phyloP scores from a whole-genome alignment of 2,113 vertebrate species.

The Passer montanus region DNA sequence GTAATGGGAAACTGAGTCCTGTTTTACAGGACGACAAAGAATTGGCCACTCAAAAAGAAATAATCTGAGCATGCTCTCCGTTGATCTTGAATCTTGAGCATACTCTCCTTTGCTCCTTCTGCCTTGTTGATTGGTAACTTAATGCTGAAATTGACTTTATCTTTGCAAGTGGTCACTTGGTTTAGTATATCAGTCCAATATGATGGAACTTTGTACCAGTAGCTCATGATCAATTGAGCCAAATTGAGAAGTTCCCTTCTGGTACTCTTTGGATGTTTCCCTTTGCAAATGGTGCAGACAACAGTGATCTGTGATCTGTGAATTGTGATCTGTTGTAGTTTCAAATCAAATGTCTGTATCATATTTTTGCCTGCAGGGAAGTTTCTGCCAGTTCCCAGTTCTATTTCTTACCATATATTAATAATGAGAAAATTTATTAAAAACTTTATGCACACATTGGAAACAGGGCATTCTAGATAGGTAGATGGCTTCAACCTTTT shows the following conservation, averaged over 20 bases:
- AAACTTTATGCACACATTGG: background rate
- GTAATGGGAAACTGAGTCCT: background rate
- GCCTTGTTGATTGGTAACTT: background rate
- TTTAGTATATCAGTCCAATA: background rate
- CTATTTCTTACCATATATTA: background rate
- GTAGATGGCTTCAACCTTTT: background rate
- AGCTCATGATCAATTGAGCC: background rate
- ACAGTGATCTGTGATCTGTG: background rate
- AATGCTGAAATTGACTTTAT: background rate
- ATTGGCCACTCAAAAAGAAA: background rate
- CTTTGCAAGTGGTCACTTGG: background rate
- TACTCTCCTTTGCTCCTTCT: background rate
- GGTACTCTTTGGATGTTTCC: background rate
- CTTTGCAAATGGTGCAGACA: background rate
- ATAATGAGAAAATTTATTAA: background rate
- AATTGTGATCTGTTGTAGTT: background rate
- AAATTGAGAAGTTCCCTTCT: background rate
- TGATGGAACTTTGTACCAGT: background rate
- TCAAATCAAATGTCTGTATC: background rate
- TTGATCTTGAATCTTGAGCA: background rate
- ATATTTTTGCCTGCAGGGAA: background rate
- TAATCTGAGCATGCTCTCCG: background rate
- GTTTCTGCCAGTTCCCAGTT: background rate
- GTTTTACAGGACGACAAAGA: background rate
- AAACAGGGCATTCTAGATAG: background rate